These are phyloP conservation scores for Sminthopsis crassicaudata DNA, from an alignment of 2,113 vertebrate genomes.

Conservation along the genomic window DNA sequence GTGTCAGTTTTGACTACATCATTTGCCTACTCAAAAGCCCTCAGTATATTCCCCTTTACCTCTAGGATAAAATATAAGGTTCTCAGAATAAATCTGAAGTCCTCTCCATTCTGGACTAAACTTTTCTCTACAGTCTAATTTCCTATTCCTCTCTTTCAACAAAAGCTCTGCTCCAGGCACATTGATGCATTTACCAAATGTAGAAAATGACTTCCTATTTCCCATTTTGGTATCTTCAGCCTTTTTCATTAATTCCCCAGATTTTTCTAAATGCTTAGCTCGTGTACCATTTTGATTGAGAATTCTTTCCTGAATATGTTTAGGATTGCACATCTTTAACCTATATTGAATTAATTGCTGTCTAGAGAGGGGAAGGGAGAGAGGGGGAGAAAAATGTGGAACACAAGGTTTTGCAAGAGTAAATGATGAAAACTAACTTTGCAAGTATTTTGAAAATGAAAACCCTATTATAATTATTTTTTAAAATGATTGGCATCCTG, in stretches of 20 bases:
- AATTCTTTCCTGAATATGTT: background rate
- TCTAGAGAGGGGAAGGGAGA: too few species aligned
- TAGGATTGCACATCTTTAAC: too few species aligned
- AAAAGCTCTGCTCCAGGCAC: background rate
- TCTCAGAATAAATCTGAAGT: background rate
- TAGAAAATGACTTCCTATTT: background rate
- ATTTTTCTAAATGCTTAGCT: background rate
- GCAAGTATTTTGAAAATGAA: too few species aligned
- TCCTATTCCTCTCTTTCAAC: background rate
- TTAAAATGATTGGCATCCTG: too few species aligned
- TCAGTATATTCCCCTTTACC: background rate
- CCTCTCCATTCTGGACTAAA: background rate
- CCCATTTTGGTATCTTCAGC: background rate
- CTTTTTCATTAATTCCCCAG: background rate
- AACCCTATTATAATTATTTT: too few species aligned
- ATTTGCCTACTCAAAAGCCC: too few species aligned
- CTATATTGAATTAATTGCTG: too few species aligned
- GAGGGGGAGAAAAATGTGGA: too few species aligned
- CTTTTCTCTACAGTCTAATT: background rate
- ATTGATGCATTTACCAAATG: too few species aligned
- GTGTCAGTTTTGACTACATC: too few species aligned
- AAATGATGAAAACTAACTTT: too few species aligned
- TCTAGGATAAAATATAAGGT: background rate
- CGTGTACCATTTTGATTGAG: background rate
- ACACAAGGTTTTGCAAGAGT: too few species aligned